Conservation (phyloP, 2,797 vertebrate species). For the Echeneis naucrates region DNA sequence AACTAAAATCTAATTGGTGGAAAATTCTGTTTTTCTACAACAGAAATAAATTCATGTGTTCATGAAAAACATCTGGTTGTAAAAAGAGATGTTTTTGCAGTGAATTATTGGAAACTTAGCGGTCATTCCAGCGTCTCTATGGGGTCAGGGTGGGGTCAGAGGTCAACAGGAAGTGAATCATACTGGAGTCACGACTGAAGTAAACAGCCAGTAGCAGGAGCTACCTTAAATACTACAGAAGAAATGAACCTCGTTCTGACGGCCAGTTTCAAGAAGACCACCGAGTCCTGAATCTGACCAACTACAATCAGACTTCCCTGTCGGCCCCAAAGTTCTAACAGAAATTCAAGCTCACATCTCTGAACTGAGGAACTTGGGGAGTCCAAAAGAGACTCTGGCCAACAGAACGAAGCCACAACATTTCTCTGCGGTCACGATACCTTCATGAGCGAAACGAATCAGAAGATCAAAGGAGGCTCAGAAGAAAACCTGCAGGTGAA, state of each 20-base stretch:
- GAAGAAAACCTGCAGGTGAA: constrained; percentile 87
- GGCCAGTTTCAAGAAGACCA: constrained; percentile 61
- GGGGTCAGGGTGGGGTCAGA: constrained; percentile 18
- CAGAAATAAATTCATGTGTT: too few relatives aligned
- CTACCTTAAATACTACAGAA: constrained; percentile 57
- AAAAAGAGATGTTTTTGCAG: too few relatives aligned
- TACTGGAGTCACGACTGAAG: constrained; percentile 21
- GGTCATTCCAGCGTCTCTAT: constrained; percentile 35
- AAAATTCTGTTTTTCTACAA: too few relatives aligned
- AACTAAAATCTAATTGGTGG: too few relatives aligned
- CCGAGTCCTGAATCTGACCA: background rate
- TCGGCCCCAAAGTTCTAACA: too few relatives aligned
- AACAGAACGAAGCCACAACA: constrained; percentile 53
- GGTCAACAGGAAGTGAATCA: constrained; percentile 32
- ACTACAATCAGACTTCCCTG: too few relatives aligned
- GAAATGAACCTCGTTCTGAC: constrained; percentile 54
- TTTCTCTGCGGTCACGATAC: constrained; percentile 67
- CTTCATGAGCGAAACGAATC: constrained; percentile 69
- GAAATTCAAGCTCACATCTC: too few relatives aligned
- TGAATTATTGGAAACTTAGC: too few relatives aligned
- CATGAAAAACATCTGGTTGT: too few relatives aligned
- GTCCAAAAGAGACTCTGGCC: constrained; percentile 43
- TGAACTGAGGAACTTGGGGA: too few relatives aligned
- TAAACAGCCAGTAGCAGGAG: constrained; percentile 45
- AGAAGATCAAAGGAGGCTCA: constrained; percentile 83